Conservation (phyloP, 2,113 vertebrate species). For the Dendrocopos noguchii region DNA sequence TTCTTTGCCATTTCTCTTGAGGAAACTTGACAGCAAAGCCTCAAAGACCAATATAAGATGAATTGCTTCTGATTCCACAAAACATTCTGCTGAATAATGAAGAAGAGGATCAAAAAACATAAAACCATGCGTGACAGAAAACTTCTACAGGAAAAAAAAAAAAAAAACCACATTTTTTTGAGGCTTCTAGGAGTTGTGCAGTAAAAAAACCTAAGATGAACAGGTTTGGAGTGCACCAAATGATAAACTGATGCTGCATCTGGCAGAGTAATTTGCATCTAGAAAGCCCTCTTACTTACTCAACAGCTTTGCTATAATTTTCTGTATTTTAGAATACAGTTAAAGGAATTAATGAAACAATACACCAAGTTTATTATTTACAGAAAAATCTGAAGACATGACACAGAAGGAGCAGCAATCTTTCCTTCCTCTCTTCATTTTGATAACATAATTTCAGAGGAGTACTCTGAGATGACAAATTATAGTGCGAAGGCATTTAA, state of each 20-base stretch:
- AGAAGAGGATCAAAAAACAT: not conserved
- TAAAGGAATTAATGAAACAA: conserved; percentile 31
- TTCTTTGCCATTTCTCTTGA: not conserved
- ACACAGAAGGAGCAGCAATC: not conserved
- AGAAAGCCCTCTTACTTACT: not conserved
- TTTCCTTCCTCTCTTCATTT: not conserved
- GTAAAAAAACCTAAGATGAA: not conserved
- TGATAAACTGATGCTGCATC: not conserved
- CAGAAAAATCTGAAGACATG: not conserved
- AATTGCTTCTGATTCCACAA: not conserved
- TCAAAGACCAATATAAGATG: not conserved
- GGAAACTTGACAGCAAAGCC: not conserved
- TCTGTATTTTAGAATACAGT: not conserved
- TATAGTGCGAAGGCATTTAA: not conserved
- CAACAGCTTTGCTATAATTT: not conserved
- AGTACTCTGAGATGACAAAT: not conserved
- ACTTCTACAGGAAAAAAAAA: not conserved
- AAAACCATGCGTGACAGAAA: not conserved
- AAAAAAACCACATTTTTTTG: not conserved
- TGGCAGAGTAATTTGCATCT: not conserved
- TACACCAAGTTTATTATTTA: conserved; percentile 1
- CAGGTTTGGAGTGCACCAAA: not conserved
- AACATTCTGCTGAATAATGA: not conserved
- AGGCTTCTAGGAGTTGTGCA: not conserved
- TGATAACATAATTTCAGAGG: not conserved